Evolutionary conservation across 2,797 vertebrate genomes (phyloP), one percentile per base, ranked within the genome.

Genomic region (Podarcis lilfordi): DNA sequence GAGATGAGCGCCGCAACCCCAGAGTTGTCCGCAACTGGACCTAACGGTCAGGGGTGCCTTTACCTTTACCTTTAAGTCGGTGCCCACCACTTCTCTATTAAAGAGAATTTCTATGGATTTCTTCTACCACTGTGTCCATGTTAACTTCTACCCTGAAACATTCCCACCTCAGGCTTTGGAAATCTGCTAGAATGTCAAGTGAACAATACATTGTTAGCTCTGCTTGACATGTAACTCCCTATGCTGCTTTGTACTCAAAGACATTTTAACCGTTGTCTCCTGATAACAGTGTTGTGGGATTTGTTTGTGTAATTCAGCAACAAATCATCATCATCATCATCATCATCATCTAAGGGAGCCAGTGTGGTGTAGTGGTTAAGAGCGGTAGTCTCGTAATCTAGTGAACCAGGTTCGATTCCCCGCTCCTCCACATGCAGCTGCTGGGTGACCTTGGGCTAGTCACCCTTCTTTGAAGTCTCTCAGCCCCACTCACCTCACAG

Each of bases 101-200:
- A 59, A 80, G 91, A 95, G 91, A 93, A 80, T 93, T 93, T 85
- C 88, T 90, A 88, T 92, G 91, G 88, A 80, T 81, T 25, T 1
- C 32, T 32, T 66, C 27, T 32, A 0, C 29, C 21, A 40, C 3
- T 37, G 64, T 68, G 7, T 32, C 45, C 79, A 59, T 40, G 45
- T 72, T 61, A 71, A 71, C 72, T 45, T 64, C 83, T 89, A 87
- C 81, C 66, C 81, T 88, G 83, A 32, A 27, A 19, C 43, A 72
- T 61, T 79, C 79, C 92, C 19, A 23, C 89, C 69, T 5, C 87
- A 45, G 25, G 69, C 90, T 91, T 86, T 85, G 77, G 82, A 92
- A 92, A 93, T 93, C 92, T 78, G 25, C 89, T 85, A 87, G 89
- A 90, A 82, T n/a, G 40, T 76, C 66, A 84, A 50, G 50, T 50